phyloP scores from a whole-genome alignment of 2,797 vertebrate genomes.

The Uromys caudimaculatus region DNA sequence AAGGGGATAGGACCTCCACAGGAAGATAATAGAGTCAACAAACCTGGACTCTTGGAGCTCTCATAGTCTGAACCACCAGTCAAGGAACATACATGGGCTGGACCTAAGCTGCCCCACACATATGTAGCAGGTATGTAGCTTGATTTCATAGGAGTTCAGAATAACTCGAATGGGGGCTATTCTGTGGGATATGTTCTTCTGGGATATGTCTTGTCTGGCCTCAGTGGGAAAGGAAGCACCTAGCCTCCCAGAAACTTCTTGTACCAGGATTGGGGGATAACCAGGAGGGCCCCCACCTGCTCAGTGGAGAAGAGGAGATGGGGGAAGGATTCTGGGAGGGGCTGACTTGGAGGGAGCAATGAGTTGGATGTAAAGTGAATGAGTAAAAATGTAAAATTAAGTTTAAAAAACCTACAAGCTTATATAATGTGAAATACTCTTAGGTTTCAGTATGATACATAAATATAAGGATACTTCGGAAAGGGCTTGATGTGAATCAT shows the following conservation, averaged over 20 bases:
- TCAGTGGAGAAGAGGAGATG: background rate
- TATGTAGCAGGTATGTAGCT: background rate
- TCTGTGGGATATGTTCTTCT: background rate
- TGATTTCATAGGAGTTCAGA: background rate
- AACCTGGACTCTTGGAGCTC: background rate
- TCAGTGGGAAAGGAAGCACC: background rate
- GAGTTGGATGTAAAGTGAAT: background rate
- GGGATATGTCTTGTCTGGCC: background rate
- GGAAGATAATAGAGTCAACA: background rate
- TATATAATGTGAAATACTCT: background rate
- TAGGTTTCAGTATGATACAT: background rate
- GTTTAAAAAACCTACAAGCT: background rate
- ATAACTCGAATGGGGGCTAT: background rate
- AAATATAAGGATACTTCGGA: background rate
- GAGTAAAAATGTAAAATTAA: background rate
- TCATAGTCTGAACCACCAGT: background rate
- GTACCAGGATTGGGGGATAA: background rate
- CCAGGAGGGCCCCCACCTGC: background rate
- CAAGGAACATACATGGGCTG: background rate
- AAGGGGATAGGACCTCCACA: background rate
- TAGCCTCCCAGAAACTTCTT: background rate
- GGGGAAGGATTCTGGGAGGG: background rate
- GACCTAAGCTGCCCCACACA: background rate
- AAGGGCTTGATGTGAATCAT: background rate
- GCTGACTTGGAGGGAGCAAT: background rate